A percentile compares a stretch with the other conserved stretches of the same genome.
These are phyloP conservation scores for Discoglossus pictus DNA, from an alignment of 2,797 vertebrate species.

Conservation along the genomic window DNA sequence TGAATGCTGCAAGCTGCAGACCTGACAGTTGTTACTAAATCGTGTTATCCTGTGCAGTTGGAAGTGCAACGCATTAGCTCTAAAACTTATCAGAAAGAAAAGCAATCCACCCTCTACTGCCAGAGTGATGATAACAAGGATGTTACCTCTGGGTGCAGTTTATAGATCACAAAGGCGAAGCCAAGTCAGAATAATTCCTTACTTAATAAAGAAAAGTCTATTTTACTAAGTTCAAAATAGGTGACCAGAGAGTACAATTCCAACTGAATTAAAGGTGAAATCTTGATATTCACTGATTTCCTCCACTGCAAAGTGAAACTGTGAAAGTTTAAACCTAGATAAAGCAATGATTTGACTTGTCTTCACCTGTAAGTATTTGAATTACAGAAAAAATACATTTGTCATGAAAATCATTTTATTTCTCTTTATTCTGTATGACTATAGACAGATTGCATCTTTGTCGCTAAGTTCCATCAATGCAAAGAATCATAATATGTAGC, in stretches of 20 bases:
- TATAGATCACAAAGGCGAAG: constrained; percentile 37
- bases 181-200: constrained; percentile 20
- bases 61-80: constrained; percentile 27
- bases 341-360: constrained; percentile 11
- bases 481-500: no score
- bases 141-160: constrained; percentile 39
- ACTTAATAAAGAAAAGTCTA: constrained; percentile 42
- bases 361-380: constrained; percentile 7
- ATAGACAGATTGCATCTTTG: constrained; percentile 41
- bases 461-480: no score
- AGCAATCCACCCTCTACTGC: constrained; percentile 31
- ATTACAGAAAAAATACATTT: constrained; percentile 6
- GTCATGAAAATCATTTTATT: constrained; percentile 6
- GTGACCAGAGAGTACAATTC: constrained; percentile 33
- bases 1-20: neutral
- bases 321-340: neutral
- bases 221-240: constrained; percentile 31
- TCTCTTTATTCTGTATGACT: constrained; percentile 31
- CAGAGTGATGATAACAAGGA: constrained; percentile 32
- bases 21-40: constrained; percentile 25
- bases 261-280: constrained; percentile 10
- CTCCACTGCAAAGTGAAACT: neutral
- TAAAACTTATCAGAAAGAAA: constrained; percentile 30
- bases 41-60: constrained; percentile 10
- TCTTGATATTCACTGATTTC: constrained; percentile 7